These are phyloP conservation scores for Rhinolophus sinicus DNA, from an alignment of 2,113 vertebrate genomes.

Conservation along the genomic window DNA sequence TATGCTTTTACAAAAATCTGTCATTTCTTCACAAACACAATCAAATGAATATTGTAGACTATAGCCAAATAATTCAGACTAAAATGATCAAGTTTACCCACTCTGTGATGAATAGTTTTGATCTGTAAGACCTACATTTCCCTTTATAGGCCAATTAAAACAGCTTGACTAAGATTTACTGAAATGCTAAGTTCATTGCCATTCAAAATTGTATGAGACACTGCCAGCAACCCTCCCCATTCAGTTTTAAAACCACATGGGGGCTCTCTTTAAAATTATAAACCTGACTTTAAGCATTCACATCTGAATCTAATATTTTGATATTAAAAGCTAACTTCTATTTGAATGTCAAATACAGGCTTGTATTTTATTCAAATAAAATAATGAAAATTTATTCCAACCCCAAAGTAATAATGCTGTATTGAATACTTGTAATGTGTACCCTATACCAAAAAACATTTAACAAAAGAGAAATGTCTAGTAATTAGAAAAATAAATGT, in stretches of 20 bases:
- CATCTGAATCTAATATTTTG: slow-evolving; percentile 88
- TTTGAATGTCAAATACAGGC: slow-evolving; percentile 76
- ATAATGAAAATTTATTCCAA: slow-evolving; percentile 69
- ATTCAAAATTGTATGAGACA: slow-evolving; percentile 72
- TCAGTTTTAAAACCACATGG: slow-evolving; percentile 78
- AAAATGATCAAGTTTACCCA: slow-evolving; percentile 80
- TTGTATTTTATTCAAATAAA: slow-evolving; percentile 71
- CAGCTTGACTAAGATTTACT: slow-evolving; percentile 83
- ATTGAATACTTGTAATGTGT: slow-evolving; percentile 59
- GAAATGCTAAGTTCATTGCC: slow-evolving; percentile 82
- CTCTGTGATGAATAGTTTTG: slow-evolving; percentile 82
- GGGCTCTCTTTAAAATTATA: slow-evolving; percentile 80
- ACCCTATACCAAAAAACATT: neutral
- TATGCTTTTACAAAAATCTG: slow-evolving; percentile 71
- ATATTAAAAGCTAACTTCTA: slow-evolving; percentile 79
- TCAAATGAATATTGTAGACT: slow-evolving; percentile 73
- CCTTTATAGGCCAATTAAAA: slow-evolving; percentile 84
- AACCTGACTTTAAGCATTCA: slow-evolving; percentile 85
- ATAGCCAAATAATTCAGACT: slow-evolving; percentile 81
- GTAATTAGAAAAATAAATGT: slow-evolving; percentile 6
- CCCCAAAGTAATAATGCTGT: slow-evolving; percentile 24
- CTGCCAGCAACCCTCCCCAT: slow-evolving; percentile 63
- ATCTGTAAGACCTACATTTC: slow-evolving; percentile 77
- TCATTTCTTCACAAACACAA: slow-evolving; percentile 77
- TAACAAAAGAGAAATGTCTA: slow-evolving; percentile 12